Evolutionary conservation across 2,888 invertebrate species (phyloP), one percentile per base, ranked within the genome.

Genomic region (Tachina grossa): DNA sequence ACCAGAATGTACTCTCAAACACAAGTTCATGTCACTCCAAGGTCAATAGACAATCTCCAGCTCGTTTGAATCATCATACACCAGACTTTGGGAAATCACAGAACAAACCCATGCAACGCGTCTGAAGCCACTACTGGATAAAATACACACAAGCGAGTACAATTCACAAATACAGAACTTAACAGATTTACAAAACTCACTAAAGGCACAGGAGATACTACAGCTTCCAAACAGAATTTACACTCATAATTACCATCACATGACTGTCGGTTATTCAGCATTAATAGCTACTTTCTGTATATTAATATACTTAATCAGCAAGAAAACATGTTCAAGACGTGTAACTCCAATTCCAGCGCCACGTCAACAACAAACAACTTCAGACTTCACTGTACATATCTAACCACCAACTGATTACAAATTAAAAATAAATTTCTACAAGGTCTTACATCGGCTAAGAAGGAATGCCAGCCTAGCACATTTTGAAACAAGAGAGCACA

Each of bases 171-270:
- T 59, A 59, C 13, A 59, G n/a, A 59, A 59, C 13, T 9, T 59
- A 63, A 41, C 63, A 63, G 43, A n/a, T 16, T 63, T 63, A 41
- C 63, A 63, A 41, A 59, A 11, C n/a, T 39, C 63, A 63, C 6
- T 41, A 19, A 9, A 41, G 3, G 9, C 10, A 9, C 43, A 22
- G 22, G 22, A 22, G 22, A 22, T 22, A 22, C 22, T 22, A 22
- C 22, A 22, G 22, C 22, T 22, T 10, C 63, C 63, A 63, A 41
- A 63, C 13, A 63, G 1, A 45, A 19, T 63, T 43, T 9, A 43
- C 3, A 43, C 43, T n/a, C 43, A 63, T 16, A 63, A 63, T 41
- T 63, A 61, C 16, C 59, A 61, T 41, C 59, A 61, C 41, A 61
- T 43, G 63, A 43, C 2, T 31, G 31, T 31, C 31, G 31, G 31